phyloP scores from a whole-genome alignment of 2,888 invertebrate species.

The Megamerina dolium region DNA sequence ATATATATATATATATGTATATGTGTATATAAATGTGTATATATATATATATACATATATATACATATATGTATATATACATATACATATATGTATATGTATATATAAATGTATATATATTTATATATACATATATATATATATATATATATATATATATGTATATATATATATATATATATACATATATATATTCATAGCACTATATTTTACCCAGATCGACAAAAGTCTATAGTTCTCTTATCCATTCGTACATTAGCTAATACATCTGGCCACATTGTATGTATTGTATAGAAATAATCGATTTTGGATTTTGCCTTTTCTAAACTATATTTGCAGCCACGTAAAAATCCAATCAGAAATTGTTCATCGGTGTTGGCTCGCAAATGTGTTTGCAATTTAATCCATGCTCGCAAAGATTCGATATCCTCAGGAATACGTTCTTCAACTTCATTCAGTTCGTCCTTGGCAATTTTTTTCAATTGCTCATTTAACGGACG shows the following conservation, averaged over 20 bases:
- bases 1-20: too few relatives aligned
- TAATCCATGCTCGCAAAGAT: conserved; percentile 51
- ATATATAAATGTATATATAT: too few relatives aligned
- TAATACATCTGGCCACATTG: conserved; percentile 40
- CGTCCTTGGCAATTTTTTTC: conserved; percentile 13
- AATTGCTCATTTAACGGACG: conserved; percentile 12
- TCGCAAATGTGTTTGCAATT: conserved; percentile 51
- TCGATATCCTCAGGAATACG: conserved; percentile 37
- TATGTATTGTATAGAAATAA: conserved; percentile 51
- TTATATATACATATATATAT: too few relatives aligned
- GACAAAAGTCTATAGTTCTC: conserved; percentile 25
- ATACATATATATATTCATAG: background rate
- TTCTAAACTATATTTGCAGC: conserved; percentile 61
- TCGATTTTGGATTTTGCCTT: conserved; percentile 59
- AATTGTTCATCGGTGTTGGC: conserved; percentile 53
- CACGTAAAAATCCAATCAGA: conserved; percentile 57
- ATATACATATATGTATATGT: too few relatives aligned
- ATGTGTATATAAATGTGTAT: too few relatives aligned
- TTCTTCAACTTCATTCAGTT: conserved; percentile 39
- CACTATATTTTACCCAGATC: conserved; percentile 28
- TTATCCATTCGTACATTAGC: conserved; percentile 36
- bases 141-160: conserved; percentile 7
- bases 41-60: too few relatives aligned
- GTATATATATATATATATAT: background rate
- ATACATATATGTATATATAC: background rate